phyloP scores from a whole-genome alignment of 2,797 vertebrate genomes.

The Micromesistius poutassou region DNA sequence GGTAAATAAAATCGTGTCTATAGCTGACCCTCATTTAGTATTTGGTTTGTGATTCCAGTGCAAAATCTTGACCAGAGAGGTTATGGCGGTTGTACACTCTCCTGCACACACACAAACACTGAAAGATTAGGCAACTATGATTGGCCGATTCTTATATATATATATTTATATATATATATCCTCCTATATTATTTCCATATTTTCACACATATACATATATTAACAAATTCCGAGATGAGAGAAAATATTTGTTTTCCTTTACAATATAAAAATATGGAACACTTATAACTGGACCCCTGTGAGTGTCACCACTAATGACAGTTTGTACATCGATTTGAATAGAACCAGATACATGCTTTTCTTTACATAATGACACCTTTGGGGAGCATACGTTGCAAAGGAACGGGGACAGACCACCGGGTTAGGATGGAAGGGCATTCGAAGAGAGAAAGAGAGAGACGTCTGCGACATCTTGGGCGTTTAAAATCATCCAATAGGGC shows the following conservation, averaged over 20 bases:
- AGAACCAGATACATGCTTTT: slow-evolving; percentile 75
- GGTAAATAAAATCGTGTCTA: slow-evolving; percentile 1
- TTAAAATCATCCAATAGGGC: neutral
- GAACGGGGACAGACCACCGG: slow-evolving; percentile 59
- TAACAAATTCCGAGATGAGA: slow-evolving; percentile 65
- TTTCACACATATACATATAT: slow-evolving; percentile 72
- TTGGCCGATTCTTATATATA: slow-evolving; percentile 70
- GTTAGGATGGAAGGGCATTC: slow-evolving; percentile 38
- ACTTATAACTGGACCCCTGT: slow-evolving; percentile 70
- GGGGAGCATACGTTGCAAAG: slow-evolving; percentile 61
- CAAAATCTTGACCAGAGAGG: slow-evolving; percentile 50
- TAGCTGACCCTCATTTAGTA: neutral
- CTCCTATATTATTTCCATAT: slow-evolving; percentile 65
- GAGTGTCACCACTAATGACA: slow-evolving; percentile 71
- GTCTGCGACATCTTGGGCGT: slow-evolving; percentile 34
- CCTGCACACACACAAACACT: slow-evolving; percentile 58
- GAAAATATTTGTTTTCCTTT: slow-evolving; percentile 48
- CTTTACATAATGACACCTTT: slow-evolving; percentile 65
- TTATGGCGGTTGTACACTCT: slow-evolving; percentile 56
- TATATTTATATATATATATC: slow-evolving; percentile 72
- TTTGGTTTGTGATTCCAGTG: slow-evolving; percentile 36
- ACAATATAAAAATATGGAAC: slow-evolving; percentile 80
- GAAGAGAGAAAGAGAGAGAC: slow-evolving; percentile 43
- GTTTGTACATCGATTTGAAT: slow-evolving; percentile 65
- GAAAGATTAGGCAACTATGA: slow-evolving; percentile 64